A percentile compares a stretch with the other conserved stretches of the same genome.
These are phyloP conservation scores for Hippoglossus stenolepis DNA, from an alignment of 2,113 vertebrate genomes.

Conservation along the genomic window DNA sequence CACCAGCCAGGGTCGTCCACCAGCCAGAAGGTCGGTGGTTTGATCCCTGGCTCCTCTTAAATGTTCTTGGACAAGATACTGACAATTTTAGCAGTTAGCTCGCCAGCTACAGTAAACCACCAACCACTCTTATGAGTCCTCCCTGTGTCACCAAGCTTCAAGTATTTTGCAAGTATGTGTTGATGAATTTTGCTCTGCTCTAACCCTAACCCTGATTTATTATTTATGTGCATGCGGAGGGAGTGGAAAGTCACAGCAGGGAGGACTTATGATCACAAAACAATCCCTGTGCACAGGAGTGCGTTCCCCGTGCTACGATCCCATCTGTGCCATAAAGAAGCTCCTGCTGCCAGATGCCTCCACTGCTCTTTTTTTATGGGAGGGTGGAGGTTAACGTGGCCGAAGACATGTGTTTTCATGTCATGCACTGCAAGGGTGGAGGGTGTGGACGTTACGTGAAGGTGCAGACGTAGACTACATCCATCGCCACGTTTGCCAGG, in stretches of 20 bases:
- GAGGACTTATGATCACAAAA: constrained; percentile 57
- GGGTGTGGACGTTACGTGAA: constrained; percentile 58
- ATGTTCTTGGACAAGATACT: too few species aligned
- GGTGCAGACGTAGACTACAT: constrained; percentile 24
- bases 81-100: neutral
- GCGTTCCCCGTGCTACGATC: constrained; percentile 45
- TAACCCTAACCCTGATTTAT: neutral
- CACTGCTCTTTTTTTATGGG: constrained; percentile 37
- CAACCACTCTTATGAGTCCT: neutral
- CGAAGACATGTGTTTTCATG: constrained; percentile 67
- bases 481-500: constrained; percentile 19
- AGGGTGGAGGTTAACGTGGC: constrained; percentile 29
- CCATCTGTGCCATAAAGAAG: constrained; percentile 69
- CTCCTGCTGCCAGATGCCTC: constrained; percentile 63
- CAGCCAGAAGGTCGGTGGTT: too few species aligned
- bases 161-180: neutral
- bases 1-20: too few species aligned
- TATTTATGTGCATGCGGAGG: constrained; percentile 36
- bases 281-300: constrained; percentile 22
- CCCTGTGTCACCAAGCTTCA: neutral
- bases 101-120: neutral
- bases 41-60: too few species aligned
- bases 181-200: neutral
- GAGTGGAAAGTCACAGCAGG: constrained; percentile 54
- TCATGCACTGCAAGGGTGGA: constrained; percentile 45